Conservation (phyloP, 2,113 vertebrate genomes). For the Triplophysa rosa region DNA sequence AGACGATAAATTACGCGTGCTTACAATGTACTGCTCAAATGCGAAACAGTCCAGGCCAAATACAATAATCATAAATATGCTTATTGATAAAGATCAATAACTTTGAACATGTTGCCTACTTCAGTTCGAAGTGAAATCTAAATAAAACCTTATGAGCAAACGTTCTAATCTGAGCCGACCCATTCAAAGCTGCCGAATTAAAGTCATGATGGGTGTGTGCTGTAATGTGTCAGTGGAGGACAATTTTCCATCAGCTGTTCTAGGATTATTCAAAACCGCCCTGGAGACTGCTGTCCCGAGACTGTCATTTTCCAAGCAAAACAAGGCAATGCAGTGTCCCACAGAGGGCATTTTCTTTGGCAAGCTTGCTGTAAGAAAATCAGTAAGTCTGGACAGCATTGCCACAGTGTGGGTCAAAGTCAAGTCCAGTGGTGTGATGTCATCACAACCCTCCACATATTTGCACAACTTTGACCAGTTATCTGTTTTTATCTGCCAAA, state of each 20-base stretch:
- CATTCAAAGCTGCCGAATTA: conserved; percentile 24
- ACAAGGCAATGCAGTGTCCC: neutral
- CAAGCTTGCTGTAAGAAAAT: neutral
- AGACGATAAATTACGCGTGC: neutral
- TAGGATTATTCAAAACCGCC: conserved; percentile 9
- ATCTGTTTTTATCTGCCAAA: neutral
- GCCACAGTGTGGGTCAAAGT: conserved; percentile 9
- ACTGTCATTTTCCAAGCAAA: conserved; percentile 6
- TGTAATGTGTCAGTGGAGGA: conserved; percentile 14
- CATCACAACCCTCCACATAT: neutral
- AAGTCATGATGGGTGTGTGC: conserved; percentile 27
- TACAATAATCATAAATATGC: neutral
- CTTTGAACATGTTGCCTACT: neutral
- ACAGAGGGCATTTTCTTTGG: neutral
- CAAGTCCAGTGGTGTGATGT: neutral
- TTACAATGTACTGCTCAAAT: neutral
- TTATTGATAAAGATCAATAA: neutral
- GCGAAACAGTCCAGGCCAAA: neutral
- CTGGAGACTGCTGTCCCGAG: neutral
- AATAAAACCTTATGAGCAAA: conserved; percentile 5
- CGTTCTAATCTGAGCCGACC: neutral
- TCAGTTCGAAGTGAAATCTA: neutral
- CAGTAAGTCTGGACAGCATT: neutral
- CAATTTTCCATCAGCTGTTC: conserved; percentile 70
- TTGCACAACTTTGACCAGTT: neutral